Base-by-base conservation (phyloP, 2,797 vertebrate species). In the Diglossa cyanea region DNA sequence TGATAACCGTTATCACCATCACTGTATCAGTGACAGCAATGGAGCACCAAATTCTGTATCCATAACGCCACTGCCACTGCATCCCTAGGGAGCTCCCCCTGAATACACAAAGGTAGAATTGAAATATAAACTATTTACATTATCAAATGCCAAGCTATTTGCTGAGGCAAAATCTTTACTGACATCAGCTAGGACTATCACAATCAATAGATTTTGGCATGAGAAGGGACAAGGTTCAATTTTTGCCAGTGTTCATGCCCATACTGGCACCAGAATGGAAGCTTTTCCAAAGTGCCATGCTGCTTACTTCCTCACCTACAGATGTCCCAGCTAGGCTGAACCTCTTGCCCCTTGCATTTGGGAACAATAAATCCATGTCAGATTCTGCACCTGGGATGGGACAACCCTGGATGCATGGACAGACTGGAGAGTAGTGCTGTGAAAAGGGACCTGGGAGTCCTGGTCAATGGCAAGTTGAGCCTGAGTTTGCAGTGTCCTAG, bases 401-500 rank as follows among this genome's bases (percentile, higher is more conserved):
- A 42, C 31, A 48, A 23, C 20, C 40, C 35, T 47, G 40, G 31
- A 61, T 21, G 21, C 16, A 23, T 1, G 3, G 11, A 54, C 40
- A 54, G 61, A 10, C 15, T 48, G 19, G 24, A 31, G 23, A 50
- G 50, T 4, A 55, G 62, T 0, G 0, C 16, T 19, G 17, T 28
- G 42, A 37, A 37, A 81, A 55, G 5, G 16, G 13, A 20, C 47
- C 31, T 5, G 18, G 13, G 30, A 18, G 7, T 17, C 19, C n/a
- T 7, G 23, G 17, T 35, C 1, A 0, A 13, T 6, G 25, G 6
- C 8, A 62, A 42, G 24, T 1, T 54, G 35, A 48, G 4, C 8
- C 3, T 2, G 48, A 35, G 26, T 7, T 19, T 4, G 31, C 35
- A 81, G 62, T n/a, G 62, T 2, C 44, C 77, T 50, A 78, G 24